Conservation (phyloP, 2,797 vertebrate species). For the Thamnophis elegans region DNA sequence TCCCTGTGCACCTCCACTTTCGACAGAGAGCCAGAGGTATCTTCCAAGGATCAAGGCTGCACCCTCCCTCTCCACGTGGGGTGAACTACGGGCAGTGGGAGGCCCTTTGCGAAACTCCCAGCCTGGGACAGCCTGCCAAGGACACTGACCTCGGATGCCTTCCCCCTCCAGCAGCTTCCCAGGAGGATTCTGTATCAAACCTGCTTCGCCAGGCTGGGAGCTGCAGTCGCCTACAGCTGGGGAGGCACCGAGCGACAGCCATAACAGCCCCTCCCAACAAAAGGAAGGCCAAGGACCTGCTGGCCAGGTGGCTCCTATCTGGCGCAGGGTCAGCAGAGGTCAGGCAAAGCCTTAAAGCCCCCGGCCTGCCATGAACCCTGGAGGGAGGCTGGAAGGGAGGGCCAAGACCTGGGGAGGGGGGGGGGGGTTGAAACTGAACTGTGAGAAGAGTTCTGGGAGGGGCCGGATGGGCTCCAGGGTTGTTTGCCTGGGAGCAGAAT, state of each 20-base stretch:
- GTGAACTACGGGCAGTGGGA: too few relatives aligned
- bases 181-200: not conserved
- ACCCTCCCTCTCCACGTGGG: too few relatives aligned
- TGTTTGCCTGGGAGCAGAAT: not conserved
- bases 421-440: not conserved
- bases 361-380: too few relatives aligned
- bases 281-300: not conserved
- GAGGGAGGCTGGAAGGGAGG: too few relatives aligned
- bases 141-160: not conserved
- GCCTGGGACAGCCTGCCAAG: not conserved
- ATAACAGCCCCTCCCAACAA: not conserved
- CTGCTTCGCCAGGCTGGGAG: not conserved
- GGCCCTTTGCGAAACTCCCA: not conserved
- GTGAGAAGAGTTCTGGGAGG: not conserved
- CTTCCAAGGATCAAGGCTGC: not conserved
- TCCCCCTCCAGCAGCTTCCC: not conserved
- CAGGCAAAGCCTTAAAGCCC: not conserved
- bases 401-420: rapidly evolving
- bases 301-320: not conserved
- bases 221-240: not conserved
- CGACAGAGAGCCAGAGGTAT: not conserved
- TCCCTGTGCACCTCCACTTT: rapidly evolving
- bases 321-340: not conserved
- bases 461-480: not conserved
- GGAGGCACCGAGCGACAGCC: not conserved